Evolutionary conservation across 2,888 invertebrate genomes (phyloP), one percentile per base, ranked within the genome.

Genomic region (Clusia tigrina): DNA sequence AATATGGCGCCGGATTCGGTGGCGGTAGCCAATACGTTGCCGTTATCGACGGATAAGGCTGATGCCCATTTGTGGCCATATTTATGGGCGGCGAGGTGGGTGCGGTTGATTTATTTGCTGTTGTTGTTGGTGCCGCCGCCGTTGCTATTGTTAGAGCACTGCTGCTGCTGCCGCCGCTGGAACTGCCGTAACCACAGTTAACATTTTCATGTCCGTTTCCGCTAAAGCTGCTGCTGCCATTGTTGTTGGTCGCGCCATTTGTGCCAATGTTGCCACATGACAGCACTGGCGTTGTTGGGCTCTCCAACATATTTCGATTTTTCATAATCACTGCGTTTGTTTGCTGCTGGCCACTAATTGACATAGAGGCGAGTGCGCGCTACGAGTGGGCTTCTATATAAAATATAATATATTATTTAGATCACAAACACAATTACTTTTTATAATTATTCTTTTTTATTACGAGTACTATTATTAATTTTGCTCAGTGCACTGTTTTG

Each of bases 21-120:
- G 92, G 90, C 71, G 92, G 91, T 79, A 92, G 89, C 92, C 92
- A 93, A 85, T 93, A 92, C 81, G 92, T 90, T 83, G 91, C 89
- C 84, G 90, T 90, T 87, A 92, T 92, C 76, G 92, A 88, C 82
- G 92, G 92, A 86, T 93, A 93, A 71, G 74, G 69, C 70, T 77
- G 79, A 69, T 79, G 77, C 66, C 74, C 72, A 73, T 75, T 77
- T 73, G 71, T 74, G 74, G 65, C 71, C 72, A 69, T 73, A 74
- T 67, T 73, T 70, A 76, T 70, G 74, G 74, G 61, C 42, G 61
- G 57, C 23, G 61, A 57, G 56, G 51, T 57, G 61, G 61, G 61
- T 26, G 57, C n/a, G 56, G 6, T 17, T 58, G 52, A 54, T 60
- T 60, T 60, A 46, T 58, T 51, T 59, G 55, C 18, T 66, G 60